These are phyloP conservation scores for Drosophila barbarae DNA, from an alignment of 2,888 invertebrate genomes.

Conservation along the genomic window DNA sequence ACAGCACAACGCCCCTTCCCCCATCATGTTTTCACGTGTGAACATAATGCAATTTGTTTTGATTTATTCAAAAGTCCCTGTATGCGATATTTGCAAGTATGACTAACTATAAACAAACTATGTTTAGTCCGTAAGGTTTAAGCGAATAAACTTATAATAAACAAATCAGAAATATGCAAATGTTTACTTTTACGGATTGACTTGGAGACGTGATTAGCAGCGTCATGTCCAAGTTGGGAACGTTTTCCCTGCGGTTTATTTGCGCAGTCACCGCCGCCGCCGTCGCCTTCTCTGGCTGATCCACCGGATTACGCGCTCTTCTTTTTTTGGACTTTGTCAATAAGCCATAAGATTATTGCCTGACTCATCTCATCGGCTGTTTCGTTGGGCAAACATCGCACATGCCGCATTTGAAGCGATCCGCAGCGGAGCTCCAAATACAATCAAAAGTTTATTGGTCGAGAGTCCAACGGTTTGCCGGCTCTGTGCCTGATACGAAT, in stretches of 20 bases:
- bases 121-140: constrained; percentile 54
- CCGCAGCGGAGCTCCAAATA: constrained; percentile 54
- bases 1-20: constrained; percentile 6
- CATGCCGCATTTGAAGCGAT: constrained; percentile 56
- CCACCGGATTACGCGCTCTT: constrained; percentile 50
- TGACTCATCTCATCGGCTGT: constrained; percentile 54
- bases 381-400: constrained; percentile 62
- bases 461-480: constrained; percentile 35
- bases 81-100: constrained; percentile 78
- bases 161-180: constrained; percentile 33
- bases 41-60: constrained; percentile 57
- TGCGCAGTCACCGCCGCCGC: constrained; percentile 22
- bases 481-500: constrained; percentile 27
- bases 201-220: constrained; percentile 23
- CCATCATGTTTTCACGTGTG: constrained; percentile 54
- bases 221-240: constrained; percentile 55
- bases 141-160: constrained; percentile 29
- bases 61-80: constrained; percentile 72
- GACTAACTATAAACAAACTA: constrained; percentile 51
- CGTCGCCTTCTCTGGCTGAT: not conserved
- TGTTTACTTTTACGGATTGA: constrained; percentile 7
- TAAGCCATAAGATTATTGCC: constrained; percentile 15
- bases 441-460: constrained; percentile 56
- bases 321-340: constrained; percentile 53
- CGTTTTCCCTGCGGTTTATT: constrained; percentile 33